Base-by-base conservation (phyloP, 2,797 vertebrate species). In the Nannoperca obscura region DNA sequence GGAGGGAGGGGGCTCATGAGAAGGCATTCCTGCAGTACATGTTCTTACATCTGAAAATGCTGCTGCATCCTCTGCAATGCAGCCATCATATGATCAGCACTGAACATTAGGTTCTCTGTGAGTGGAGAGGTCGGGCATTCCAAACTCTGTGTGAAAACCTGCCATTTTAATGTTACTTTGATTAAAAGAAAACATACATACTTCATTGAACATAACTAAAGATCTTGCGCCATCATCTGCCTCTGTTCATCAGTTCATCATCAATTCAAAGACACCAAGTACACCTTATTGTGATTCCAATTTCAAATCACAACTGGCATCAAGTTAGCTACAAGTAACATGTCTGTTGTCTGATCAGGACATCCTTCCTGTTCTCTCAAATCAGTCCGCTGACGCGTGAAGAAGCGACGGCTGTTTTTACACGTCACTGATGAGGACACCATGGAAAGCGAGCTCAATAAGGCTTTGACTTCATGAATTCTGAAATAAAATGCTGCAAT, bases 91-190 rank as follows among this genome's bases (percentile, higher is more conserved):
- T 69, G 40, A 72, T 22, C 7, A n/a, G 46, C 14, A 32, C 9
- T 7, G 1, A 40, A 71, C 32, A 30, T 22, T 52, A 7, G 15
- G 49, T 55, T 63, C 0, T n/a, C 32, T 27, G 15, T 20, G 8
- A 22, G 22, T 3, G 13, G 17, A 69, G 32, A 76, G 1, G 2
- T 11, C 11, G 20, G 0, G 0, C 8, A 0, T 0, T 12, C 24
- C 49, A 27, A 64, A 68, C 38, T 36, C 13, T 9, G 7, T 54
- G 24, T 62, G 5, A 42, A 47, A 47, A 66, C 22, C 9, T 0
- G 19, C 12, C 38, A 22, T 42, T 55, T 62, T 42, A 15, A 58
- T n/a, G 47, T n/a, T 38, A 11, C 0, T 13, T 17, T 19, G 11
- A 24, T 22, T 27, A 8, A 49, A 27, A 58, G n/a, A 47, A 67